phyloP scores from a whole-genome alignment of 2,113 vertebrate genomes.

The Hypanus sabinus region DNA sequence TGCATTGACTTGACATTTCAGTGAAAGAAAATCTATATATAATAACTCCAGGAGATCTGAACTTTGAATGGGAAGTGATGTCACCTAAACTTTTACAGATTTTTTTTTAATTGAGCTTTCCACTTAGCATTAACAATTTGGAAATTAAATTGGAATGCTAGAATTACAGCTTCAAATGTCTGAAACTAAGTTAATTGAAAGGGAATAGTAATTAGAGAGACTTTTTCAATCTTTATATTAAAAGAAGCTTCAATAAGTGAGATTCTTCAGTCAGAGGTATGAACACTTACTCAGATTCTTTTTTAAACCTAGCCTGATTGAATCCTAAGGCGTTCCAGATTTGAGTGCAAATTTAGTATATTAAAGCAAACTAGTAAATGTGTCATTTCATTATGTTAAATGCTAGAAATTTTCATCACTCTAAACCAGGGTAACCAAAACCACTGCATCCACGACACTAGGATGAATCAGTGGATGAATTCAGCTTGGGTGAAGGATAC shows the following conservation, averaged over 20 bases:
- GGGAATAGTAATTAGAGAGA: not conserved
- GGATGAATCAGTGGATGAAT: not conserved
- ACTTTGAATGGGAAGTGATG: not conserved
- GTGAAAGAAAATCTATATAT: not conserved
- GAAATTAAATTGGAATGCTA: no score
- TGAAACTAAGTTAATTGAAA: not conserved
- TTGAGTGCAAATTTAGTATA: slow-evolving; percentile 10
- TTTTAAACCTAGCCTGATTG: not conserved
- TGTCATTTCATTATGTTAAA: slow-evolving; percentile 8
- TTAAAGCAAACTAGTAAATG: not conserved
- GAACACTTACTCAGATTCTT: not conserved
- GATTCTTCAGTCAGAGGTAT: slow-evolving; percentile 14
- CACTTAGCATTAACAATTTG: not conserved
- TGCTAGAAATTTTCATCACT: not conserved
- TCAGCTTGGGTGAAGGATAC: not conserved
- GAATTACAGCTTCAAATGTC: not conserved
- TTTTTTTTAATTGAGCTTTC: not conserved
- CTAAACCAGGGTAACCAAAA: slow-evolving; percentile 13
- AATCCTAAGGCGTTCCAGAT: not conserved
- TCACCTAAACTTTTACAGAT: not conserved
- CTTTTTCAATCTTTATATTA: not conserved
- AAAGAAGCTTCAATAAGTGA: slow-evolving; percentile 7
- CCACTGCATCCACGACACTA: not conserved
- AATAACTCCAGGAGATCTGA: not conserved
- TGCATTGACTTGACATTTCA: not conserved